These are phyloP conservation scores for Furcula furcula DNA, from an alignment of 2,888 invertebrate genomes.

Conservation along the genomic window DNA sequence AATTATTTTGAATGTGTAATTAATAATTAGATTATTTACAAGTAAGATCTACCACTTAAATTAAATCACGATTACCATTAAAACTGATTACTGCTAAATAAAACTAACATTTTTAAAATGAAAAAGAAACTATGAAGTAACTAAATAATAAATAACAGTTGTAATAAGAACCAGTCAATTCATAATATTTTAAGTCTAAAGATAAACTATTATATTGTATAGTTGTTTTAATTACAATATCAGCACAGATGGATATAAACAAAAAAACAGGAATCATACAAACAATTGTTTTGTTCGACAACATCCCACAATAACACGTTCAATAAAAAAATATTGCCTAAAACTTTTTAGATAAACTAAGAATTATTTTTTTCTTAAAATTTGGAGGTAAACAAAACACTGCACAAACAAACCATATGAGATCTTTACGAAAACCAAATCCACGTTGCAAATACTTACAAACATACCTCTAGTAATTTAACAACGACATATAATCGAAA, in stretches of 20 bases:
- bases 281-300: slow-evolving; percentile 41
- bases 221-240: slow-evolving; percentile 30
- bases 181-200: slow-evolving; percentile 34
- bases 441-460: slow-evolving; percentile 69
- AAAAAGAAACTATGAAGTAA: slow-evolving; percentile 33
- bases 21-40: slow-evolving; percentile 18
- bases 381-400: slow-evolving; percentile 81
- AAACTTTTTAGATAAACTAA: slow-evolving; percentile 34
- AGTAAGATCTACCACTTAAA: slow-evolving; percentile 27
- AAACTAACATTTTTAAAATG: slow-evolving; percentile 31
- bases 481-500: slow-evolving; percentile 42
- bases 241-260: slow-evolving; percentile 45
- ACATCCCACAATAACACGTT: slow-evolving; percentile 50
- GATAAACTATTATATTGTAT: slow-evolving; percentile 14
- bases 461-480: slow-evolving; percentile 62
- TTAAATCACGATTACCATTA: slow-evolving; percentile 46
- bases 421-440: slow-evolving; percentile 82
- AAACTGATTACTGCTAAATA: slow-evolving; percentile 40
- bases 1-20: slow-evolving; percentile 10
- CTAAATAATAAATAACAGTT: slow-evolving; percentile 79
- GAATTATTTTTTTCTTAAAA: slow-evolving; percentile 67
- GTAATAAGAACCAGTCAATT: slow-evolving; percentile 62
- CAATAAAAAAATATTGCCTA: slow-evolving; percentile 40
- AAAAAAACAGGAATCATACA: slow-evolving; percentile 36
- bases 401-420: slow-evolving; percentile 81